These are phyloP conservation scores for Chironomus tentans DNA, from an alignment of 2,888 invertebrate species.

Conservation along the genomic window DNA sequence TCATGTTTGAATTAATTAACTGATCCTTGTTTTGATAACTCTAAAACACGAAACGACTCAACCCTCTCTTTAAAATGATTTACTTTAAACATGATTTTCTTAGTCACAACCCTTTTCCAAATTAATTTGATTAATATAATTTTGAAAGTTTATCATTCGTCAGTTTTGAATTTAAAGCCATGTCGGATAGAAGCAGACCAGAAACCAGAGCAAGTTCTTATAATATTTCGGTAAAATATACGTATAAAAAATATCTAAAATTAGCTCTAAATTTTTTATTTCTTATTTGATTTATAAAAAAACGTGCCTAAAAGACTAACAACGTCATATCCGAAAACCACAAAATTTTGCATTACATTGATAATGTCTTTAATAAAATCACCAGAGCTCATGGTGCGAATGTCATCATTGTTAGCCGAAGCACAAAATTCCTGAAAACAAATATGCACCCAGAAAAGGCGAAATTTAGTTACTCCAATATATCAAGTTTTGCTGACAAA, in stretches of 20 bases:
- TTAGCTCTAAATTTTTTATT: neutral
- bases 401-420: neutral
- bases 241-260: neutral
- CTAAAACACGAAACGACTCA: neutral
- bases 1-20: neutral
- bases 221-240: neutral
- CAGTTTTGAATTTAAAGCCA: neutral
- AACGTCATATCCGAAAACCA: neutral
- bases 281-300: neutral
- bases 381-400: neutral
- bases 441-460: neutral
- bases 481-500: neutral
- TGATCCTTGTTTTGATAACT: neutral
- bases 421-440: neutral
- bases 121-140: neutral
- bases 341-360: neutral
- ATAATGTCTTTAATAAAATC: neutral
- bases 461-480: no score
- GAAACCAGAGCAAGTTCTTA: neutral
- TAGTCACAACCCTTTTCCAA: no score
- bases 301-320: neutral
- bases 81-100: neutral
- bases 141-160: neutral
- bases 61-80: neutral
- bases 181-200: neutral